phyloP scores from a whole-genome alignment of 2,888 invertebrate genomes.

The Melinaea marsaeus region DNA sequence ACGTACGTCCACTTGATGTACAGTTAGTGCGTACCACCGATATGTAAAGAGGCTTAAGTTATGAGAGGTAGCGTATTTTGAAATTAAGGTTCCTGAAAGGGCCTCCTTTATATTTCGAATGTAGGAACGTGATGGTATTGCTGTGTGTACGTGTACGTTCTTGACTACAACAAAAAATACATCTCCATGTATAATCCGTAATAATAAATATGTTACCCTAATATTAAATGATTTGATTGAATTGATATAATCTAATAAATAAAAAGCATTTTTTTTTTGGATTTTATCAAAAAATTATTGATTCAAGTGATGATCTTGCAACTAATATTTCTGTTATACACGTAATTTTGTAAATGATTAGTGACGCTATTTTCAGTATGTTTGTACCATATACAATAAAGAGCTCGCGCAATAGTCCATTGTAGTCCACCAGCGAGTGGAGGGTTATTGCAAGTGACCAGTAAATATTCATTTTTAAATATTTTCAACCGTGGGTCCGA shows the following conservation, averaged over 20 bases:
- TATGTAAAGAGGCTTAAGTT: constrained; percentile 32
- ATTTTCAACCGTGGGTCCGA: constrained; percentile 29
- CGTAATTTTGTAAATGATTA: not conserved
- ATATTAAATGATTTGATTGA: too few species aligned
- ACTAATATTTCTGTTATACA: too few species aligned
- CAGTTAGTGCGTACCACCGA: constrained; percentile 49
- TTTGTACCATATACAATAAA: constrained; percentile 29
- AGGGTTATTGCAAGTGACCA: constrained; percentile 48
- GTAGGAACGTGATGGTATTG: too few species aligned
- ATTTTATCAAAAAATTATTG: too few species aligned
- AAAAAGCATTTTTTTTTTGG: too few species aligned
- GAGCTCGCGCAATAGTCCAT: constrained; percentile 43
- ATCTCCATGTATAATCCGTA: too few species aligned
- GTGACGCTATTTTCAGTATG: constrained; percentile 6
- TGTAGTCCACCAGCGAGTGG: constrained; percentile 35
- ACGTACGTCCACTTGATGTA: constrained; percentile 44
- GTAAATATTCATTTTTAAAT: constrained; percentile 54
- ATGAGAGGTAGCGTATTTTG: constrained; percentile 18
- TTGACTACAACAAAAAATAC: too few species aligned
- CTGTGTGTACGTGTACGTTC: too few species aligned
- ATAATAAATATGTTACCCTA: too few species aligned
- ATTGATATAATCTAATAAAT: too few species aligned
- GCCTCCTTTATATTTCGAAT: too few species aligned
- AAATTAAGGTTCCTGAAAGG: not conserved
- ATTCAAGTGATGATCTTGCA: too few species aligned